A percentile compares a stretch with the other conserved stretches of the same genome.
These are phyloP conservation scores for Hypomecis atomaria DNA, from an alignment of 2,888 invertebrate genomes.

Conservation along the genomic window DNA sequence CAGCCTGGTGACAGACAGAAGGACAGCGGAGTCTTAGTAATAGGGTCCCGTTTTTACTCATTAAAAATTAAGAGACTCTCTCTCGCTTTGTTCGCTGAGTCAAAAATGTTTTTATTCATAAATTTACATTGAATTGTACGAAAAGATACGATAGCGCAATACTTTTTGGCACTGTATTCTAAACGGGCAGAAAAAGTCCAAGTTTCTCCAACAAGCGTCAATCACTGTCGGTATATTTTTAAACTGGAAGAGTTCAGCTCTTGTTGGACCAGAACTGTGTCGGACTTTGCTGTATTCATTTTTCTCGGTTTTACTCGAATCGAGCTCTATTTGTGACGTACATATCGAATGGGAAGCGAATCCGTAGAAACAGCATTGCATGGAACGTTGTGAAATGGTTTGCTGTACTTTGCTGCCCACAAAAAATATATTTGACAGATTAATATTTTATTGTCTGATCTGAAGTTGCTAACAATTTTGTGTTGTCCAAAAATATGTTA, in stretches of 20 bases:
- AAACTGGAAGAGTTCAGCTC: slow-evolving; percentile 28
- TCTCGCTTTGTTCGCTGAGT: too few relatives aligned
- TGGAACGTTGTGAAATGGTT: too few relatives aligned
- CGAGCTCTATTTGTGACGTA: slow-evolving; percentile 29
- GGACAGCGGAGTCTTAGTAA: too few relatives aligned
- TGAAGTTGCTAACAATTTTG: too few relatives aligned
- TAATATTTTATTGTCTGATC: too few relatives aligned
- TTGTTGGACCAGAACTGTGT: slow-evolving; percentile 39
- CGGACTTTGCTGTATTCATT: slow-evolving; percentile 33
- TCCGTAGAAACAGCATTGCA: slow-evolving; percentile 29
- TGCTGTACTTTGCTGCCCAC: too few relatives aligned
- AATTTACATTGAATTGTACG: neutral
- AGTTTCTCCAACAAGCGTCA: slow-evolving; percentile 46
- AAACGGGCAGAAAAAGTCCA: slow-evolving; percentile 37
- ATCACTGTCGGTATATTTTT: slow-evolving; percentile 54
- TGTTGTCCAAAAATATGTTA: too few relatives aligned
- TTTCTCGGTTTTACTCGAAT: slow-evolving; percentile 31
- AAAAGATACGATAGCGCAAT: slow-evolving; percentile 9
- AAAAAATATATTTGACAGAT: too few relatives aligned
- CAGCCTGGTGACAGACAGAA: too few relatives aligned
- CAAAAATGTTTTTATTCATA: too few relatives aligned
- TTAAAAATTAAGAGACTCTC: too few relatives aligned
- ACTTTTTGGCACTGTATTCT: slow-evolving; percentile 45
- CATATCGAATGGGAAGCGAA: slow-evolving; percentile 28
- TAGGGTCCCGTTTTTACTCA: too few relatives aligned